Evolutionary conservation across 2,113 vertebrate species (phyloP).

Genomic region (Podilymbus podiceps): DNA sequence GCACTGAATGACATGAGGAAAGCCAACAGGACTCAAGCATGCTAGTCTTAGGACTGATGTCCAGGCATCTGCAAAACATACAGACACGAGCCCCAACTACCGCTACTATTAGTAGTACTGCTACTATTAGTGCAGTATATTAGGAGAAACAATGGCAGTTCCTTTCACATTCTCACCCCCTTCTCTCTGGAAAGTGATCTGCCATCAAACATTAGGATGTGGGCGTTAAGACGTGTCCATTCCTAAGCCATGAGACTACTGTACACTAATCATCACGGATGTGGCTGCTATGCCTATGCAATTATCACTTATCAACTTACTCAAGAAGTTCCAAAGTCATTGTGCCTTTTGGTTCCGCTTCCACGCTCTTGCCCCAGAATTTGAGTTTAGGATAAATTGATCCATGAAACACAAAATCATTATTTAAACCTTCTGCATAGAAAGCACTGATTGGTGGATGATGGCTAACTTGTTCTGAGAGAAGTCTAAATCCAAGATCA

Average conservation of each 20-base stretch:
- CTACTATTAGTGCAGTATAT: neutral
- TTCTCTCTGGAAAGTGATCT: neutral
- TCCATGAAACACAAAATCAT: slow-evolving; percentile 94
- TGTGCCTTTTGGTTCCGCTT: slow-evolving; percentile 93
- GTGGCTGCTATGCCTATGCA: neutral
- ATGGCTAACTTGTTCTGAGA: slow-evolving; percentile 97
- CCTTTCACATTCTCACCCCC: neutral
- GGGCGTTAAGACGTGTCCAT: fast-evolving
- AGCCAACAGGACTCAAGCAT: neutral
- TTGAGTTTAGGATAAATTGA: slow-evolving; percentile 98
- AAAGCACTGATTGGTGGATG: slow-evolving; percentile 97
- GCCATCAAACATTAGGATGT: neutral
- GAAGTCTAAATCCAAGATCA: slow-evolving; percentile 93
- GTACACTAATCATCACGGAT: neutral
- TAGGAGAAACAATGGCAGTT: neutral
- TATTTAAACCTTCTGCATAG: slow-evolving; percentile 91
- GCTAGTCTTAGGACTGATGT: neutral
- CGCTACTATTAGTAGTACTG: neutral
- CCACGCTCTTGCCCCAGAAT: slow-evolving; percentile 98
- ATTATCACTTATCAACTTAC: slow-evolving; percentile 74
- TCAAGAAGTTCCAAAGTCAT: slow-evolving; percentile 96
- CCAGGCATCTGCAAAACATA: neutral
- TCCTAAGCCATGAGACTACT: neutral
- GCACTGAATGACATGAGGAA: neutral
- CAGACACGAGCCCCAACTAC: neutral